These are phyloP conservation scores for Labrus mixtus DNA, from an alignment of 2,113 vertebrate genomes.

Conservation along the genomic window DNA sequence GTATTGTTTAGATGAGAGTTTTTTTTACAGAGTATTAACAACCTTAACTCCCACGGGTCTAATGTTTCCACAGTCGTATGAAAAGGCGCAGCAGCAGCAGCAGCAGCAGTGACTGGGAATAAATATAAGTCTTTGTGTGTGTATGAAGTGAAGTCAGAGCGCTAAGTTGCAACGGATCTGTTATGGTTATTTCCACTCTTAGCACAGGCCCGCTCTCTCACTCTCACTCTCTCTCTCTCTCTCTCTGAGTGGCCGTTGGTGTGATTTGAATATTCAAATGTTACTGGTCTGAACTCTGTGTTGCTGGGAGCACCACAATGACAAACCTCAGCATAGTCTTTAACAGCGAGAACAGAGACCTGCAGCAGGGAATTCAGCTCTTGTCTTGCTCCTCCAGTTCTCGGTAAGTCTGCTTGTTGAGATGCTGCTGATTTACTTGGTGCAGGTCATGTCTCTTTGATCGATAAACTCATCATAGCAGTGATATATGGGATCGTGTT, in stretches of 20 bases:
- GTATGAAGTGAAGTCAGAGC: background rate
- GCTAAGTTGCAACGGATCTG: slow-evolving; percentile 22
- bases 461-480: background rate
- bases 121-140: background rate
- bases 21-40: background rate
- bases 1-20: background rate
- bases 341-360: background rate
- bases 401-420: slow-evolving; percentile 54
- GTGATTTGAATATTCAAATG: slow-evolving; percentile 82
- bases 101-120: slow-evolving; percentile 19
- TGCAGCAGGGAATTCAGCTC: background rate
- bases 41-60: background rate
- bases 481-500: background rate
- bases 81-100: background rate
- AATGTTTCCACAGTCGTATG: background rate
- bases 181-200: slow-evolving; percentile 62
- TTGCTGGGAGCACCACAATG: slow-evolving; percentile 12
- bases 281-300: slow-evolving; percentile 43
- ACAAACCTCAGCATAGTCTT: slow-evolving; percentile 34
- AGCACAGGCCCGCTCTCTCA: slow-evolving; percentile 30
- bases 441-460: background rate
- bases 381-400: slow-evolving; percentile 5
- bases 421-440: slow-evolving; percentile 31
- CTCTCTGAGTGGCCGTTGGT: slow-evolving; percentile 58
- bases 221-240: slow-evolving; percentile 27